Conservation (phyloP, 2,113 vertebrate species). For the Tetrao urogallus region DNA sequence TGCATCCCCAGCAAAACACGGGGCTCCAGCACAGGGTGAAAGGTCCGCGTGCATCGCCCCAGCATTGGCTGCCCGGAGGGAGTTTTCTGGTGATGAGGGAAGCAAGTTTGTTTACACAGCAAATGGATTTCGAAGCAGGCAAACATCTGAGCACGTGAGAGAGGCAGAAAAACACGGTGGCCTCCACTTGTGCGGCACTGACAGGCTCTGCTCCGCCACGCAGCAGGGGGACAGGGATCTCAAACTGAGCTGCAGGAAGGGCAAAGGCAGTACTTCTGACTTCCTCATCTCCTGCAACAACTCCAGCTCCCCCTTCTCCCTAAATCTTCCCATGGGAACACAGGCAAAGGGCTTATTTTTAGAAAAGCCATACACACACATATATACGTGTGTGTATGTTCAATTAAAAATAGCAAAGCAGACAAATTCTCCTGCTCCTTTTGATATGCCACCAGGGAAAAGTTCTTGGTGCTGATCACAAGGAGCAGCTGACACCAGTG, state of each 20-base stretch:
- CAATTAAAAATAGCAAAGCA: conserved; percentile 71
- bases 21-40: background rate
- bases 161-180: background rate
- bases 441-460: conserved; percentile 75
- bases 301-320: conserved; percentile 41
- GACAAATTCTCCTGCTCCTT: conserved; percentile 65
- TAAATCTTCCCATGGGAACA: conserved; percentile 68
- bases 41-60: background rate
- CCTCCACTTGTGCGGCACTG: background rate
- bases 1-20: background rate
- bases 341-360: conserved; percentile 67
- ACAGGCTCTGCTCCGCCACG: background rate
- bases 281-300: background rate
- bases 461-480: conserved; percentile 71
- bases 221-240: background rate
- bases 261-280: background rate
- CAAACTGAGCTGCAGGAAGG: background rate
- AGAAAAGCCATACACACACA: conserved; percentile 56
- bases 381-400: conserved; percentile 18
- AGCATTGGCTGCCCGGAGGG: background rate
- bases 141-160: conserved; percentile 53
- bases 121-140: conserved; percentile 57
- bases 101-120: conserved; percentile 61
- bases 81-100: conserved; percentile 38
- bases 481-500: conserved; percentile 71